Percentiles rank a stretch among this genome's conserved stretches.
phyloP scores from a whole-genome alignment of 1,140 invertebrate genomes.

The Pinna nobilis region DNA sequence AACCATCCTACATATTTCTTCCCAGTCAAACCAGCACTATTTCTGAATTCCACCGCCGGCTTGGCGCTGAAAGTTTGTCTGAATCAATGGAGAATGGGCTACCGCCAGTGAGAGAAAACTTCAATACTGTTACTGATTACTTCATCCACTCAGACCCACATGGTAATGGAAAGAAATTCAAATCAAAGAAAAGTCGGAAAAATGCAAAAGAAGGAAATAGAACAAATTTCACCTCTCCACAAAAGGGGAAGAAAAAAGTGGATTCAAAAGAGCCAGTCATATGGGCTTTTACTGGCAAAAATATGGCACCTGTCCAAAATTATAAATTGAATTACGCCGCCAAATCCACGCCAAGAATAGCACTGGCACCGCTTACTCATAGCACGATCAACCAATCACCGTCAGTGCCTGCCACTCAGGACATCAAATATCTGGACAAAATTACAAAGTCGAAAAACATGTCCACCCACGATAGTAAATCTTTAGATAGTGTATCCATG shows the following conservation, averaged over 20 bases:
- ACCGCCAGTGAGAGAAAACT: not conserved
- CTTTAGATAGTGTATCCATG: slow-evolving; percentile 11
- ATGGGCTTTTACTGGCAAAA: slow-evolving; percentile 56
- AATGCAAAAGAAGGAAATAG: not conserved
- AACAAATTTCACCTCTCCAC: not conserved
- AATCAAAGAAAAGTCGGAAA: not conserved
- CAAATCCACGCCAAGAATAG: slow-evolving; percentile 19
- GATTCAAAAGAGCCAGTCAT: slow-evolving; percentile 27
- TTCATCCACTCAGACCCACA: slow-evolving; percentile 2
- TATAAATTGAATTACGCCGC: slow-evolving; percentile 45
- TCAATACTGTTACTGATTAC: slow-evolving; percentile 10
- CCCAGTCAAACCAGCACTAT: slow-evolving; percentile 7
- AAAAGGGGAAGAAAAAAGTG: slow-evolving; percentile 8
- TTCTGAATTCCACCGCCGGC: not conserved
- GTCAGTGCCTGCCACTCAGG: not conserved
- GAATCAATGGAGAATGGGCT: not conserved
- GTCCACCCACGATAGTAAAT: not conserved
- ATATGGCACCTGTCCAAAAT: slow-evolving; percentile 50
- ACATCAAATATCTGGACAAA: slow-evolving; percentile 17
- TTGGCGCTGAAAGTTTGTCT: not conserved
- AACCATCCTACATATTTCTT: not conserved
- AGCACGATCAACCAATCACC: not conserved
- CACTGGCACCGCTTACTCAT: not conserved
- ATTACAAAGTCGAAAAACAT: slow-evolving; percentile 14
- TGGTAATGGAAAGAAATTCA: slow-evolving; percentile 14